Percentiles rank a stretch among this genome's conserved stretches.
Conservation (phyloP, 2,113 vertebrate genomes). For the Odontophorus gujanensis region DNA sequence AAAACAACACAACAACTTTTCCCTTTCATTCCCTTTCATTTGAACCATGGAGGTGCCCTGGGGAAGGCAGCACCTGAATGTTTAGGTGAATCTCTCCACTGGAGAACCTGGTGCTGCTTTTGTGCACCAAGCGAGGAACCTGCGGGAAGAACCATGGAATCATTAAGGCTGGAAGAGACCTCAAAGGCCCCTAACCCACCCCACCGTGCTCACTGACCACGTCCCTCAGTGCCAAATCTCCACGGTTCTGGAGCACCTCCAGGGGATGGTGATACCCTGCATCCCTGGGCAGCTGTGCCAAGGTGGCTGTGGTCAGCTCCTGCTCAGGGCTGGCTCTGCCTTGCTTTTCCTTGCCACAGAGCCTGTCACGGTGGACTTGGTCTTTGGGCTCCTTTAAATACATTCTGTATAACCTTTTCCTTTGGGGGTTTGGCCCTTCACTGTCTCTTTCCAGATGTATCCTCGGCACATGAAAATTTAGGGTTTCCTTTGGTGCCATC, state of each 20-base stretch:
- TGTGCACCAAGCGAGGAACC: too few relatives aligned
- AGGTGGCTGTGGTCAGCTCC: not conserved
- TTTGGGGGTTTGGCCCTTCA: not conserved
- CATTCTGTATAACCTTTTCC: fast-evolving
- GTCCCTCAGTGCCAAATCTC: not conserved
- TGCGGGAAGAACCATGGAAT: not conserved
- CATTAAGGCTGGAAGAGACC: not conserved
- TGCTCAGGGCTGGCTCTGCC: not conserved
- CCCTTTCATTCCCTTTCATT: not conserved
- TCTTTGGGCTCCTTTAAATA: not conserved
- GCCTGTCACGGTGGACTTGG: not conserved
- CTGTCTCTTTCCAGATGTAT: fast-evolving
- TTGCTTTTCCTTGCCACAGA: too few relatives aligned
- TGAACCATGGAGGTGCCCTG: not conserved
- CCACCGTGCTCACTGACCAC: too few relatives aligned
- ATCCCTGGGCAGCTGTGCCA: too few relatives aligned
- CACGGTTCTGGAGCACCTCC: not conserved
- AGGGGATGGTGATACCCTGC: too few relatives aligned
- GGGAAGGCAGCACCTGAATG: not conserved
- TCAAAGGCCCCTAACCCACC: not conserved
- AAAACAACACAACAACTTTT: too few relatives aligned
- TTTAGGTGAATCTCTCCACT: too few relatives aligned
- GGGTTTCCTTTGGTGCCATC: slow-evolving; percentile 57
- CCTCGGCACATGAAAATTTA: not conserved
- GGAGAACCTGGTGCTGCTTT: too few relatives aligned